Percentiles rank a stretch among this genome's conserved stretches.
phyloP scores from a whole-genome alignment of 2,113 vertebrate genomes.

The Potamarius usumacintae region DNA sequence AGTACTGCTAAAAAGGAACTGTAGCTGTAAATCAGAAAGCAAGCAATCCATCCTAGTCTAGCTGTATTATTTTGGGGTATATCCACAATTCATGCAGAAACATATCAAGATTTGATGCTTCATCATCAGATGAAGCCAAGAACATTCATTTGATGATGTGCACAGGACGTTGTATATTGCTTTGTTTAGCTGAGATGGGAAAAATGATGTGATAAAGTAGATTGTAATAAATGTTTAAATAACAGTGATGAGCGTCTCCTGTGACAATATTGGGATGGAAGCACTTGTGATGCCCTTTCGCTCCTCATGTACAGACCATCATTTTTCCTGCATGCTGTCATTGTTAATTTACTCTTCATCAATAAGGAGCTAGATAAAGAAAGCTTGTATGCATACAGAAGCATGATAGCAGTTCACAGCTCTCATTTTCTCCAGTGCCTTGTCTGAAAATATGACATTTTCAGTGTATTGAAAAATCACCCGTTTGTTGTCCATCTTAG shows the following conservation, averaged over 20 bases:
- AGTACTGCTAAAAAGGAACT: neutral
- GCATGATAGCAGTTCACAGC: neutral
- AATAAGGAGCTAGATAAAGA: neutral
- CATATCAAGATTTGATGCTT: neutral
- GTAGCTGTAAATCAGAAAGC: neutral
- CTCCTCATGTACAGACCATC: neutral
- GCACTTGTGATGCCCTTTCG: neutral
- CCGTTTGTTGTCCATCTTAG: neutral
- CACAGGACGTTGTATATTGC: neutral
- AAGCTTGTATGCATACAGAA: neutral
- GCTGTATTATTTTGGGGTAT: neutral
- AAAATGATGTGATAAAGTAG: neutral
- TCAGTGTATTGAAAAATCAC: neutral
- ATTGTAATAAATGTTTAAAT: neutral
- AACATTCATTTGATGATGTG: neutral
- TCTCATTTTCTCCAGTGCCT: neutral
- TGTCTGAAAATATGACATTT: neutral
- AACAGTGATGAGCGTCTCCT: neutral
- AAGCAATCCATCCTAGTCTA: neutral
- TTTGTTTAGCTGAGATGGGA: neutral
- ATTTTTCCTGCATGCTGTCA: neutral
- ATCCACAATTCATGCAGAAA: neutral
- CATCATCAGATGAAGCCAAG: neutral
- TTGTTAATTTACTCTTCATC: no score
- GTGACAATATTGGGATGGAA: neutral